Conservation (phyloP, 2,113 vertebrate genomes). For the Theropithecus gelada region DNA sequence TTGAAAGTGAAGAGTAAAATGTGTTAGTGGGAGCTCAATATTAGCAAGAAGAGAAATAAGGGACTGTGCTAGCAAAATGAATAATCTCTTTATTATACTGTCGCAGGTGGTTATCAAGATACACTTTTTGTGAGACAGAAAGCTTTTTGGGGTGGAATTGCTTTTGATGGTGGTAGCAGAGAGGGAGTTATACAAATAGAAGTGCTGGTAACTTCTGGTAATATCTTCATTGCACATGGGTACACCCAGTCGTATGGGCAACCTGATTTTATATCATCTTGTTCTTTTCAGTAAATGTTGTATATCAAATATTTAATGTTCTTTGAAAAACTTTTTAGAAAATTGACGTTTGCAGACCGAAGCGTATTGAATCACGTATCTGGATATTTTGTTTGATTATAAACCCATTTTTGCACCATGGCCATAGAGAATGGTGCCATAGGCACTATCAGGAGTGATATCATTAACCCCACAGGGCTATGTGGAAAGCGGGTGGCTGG, state of each 20-base stretch:
- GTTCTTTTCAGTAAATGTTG: not conserved
- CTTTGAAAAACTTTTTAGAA: not conserved
- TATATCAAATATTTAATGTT: not conserved
- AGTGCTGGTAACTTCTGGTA: not conserved
- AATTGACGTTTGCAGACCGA: not conserved
- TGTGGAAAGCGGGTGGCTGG: rapidly evolving
- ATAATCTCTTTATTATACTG: not conserved
- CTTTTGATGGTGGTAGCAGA: not conserved
- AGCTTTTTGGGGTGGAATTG: not conserved
- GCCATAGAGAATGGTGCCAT: not conserved
- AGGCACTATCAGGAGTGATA: not conserved
- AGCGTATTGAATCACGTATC: not conserved
- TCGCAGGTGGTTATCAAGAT: not conserved
- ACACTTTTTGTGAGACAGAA: not conserved
- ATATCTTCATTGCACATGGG: not conserved
- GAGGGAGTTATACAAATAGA: not conserved
- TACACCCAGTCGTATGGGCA: not conserved
- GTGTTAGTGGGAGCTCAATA: not conserved
- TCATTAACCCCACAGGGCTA: not conserved
- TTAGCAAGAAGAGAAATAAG: not conserved
- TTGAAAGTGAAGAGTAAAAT: not conserved
- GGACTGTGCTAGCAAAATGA: too few species aligned
- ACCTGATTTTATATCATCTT: not conserved
- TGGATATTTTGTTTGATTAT: not conserved
- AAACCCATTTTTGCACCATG: not conserved